phyloP scores from a whole-genome alignment of 2,797 vertebrate genomes.

The Lerista edwardsae region DNA sequence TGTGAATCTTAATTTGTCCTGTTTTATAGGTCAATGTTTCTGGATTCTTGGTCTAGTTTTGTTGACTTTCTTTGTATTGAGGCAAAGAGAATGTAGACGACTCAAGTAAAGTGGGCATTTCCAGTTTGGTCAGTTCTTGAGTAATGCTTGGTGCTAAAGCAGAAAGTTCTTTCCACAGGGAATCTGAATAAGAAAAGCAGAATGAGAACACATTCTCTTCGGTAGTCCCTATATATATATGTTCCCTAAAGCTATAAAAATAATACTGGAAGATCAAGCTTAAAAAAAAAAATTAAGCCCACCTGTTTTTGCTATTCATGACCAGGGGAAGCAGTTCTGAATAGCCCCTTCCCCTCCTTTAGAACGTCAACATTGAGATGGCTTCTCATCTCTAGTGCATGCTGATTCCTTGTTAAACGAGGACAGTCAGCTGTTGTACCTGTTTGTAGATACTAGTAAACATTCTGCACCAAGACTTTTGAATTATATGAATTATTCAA shows the following conservation, averaged over 20 bases:
- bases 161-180: not conserved
- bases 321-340: not conserved
- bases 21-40: not conserved
- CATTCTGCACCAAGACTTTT: not conserved
- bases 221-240: too few species aligned
- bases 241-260: too few species aligned
- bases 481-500: not conserved
- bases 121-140: not conserved
- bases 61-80: not conserved
- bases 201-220: too few species aligned
- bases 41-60: not conserved
- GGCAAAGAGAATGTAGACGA: not conserved
- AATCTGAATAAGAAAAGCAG: not conserved
- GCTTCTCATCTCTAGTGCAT: not conserved
- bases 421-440: too few species aligned
- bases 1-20: accelerated
- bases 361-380: not conserved
- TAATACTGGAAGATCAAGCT: too few species aligned
- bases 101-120: not conserved
- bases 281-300: not conserved
- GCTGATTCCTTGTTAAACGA: too few species aligned
- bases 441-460: not conserved
- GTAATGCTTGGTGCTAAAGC: not conserved
- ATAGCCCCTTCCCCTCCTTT: not conserved
- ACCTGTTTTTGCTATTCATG: not conserved